Evolutionary conservation across 2,888 invertebrate species (phyloP), one percentile per base, ranked within the genome.

Genomic region (Cosmorhoe ocellata): DNA sequence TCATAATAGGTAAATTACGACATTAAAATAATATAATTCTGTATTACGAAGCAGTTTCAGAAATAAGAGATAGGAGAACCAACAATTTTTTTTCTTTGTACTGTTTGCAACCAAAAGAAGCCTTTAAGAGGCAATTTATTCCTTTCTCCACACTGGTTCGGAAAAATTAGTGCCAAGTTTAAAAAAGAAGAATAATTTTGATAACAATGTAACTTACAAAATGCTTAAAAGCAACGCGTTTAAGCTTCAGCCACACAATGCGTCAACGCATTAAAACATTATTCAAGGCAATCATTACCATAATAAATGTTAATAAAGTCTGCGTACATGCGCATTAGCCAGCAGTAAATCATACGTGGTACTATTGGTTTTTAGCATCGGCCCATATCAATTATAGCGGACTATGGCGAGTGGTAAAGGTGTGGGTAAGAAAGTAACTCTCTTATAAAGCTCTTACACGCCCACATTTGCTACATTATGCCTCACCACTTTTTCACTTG

Each of bases 231-330:
- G 6, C 9, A 28, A 68, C 61, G 58, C 63, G 55, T 38, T 51
- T 49, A 61, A 54, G 56, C 36, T 36, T 24, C 50, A 48, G 57
- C 58, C 56, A 51, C 64, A 65, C 64, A 67, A 62, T 63, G 65
- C 63, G 51, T 64, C 62, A 63, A 66, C 61, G 77, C 77, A 82
- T 83, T 84, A 76, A 84, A 84, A 82, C 82, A 84, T 82, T 78
- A 78, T 79, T 79, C 81, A 74, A 71, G 63, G 53, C 42, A 51
- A 44, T 56, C 56, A 87, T 88, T 87, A 83, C 64, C 85, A 88
- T 88, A 86, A 88, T 88, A 86, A 85, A 88, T 88, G 86, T 79
- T 84, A 86, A 85, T 86, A 82, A 82, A 86, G 81, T 82, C 84
- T 59, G 71, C 64, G 81, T 74, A 79, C 82, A 82, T 82, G 79